phyloP scores from a whole-genome alignment of 1,140 invertebrate genomes.

The Pissodes strobi region DNA sequence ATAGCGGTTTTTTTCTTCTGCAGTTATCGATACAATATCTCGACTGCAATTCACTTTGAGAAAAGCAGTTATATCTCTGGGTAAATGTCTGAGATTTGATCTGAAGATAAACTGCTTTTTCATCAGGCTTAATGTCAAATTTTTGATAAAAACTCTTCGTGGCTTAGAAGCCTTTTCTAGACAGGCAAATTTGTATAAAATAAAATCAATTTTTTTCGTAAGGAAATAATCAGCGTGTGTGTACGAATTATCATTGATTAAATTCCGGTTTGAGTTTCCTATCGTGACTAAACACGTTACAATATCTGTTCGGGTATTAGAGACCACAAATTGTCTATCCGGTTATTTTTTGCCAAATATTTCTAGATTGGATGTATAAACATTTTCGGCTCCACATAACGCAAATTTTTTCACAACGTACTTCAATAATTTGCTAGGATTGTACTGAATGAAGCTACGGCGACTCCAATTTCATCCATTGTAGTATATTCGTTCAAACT shows the following conservation, averaged over 20 bases:
- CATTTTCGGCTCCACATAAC: not conserved
- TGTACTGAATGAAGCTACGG: constrained; percentile 55
- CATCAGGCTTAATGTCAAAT: not conserved
- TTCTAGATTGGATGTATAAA: constrained; percentile 34
- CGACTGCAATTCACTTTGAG: not conserved
- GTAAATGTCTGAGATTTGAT: not conserved
- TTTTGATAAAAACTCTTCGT: not conserved
- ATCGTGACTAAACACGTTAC: constrained; percentile 38
- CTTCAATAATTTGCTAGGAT: constrained; percentile 57
- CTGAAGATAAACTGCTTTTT: not conserved
- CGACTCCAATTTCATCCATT: constrained; percentile 49
- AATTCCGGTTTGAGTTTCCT: constrained; percentile 41
- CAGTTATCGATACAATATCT: not conserved
- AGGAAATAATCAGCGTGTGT: constrained; percentile 41
- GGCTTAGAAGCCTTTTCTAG: too few relatives aligned
- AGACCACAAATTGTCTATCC: constrained; percentile 35
- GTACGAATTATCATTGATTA: constrained; percentile 48
- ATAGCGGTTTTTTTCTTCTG: not conserved
- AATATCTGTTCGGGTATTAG: too few relatives aligned
- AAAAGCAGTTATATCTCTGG: not conserved
- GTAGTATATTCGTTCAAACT: not conserved
- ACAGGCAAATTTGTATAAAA: too few relatives aligned
- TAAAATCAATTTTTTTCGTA: constrained; percentile 42
- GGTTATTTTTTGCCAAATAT: too few relatives aligned
- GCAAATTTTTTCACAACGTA: constrained; percentile 48